These are phyloP conservation scores for Sphaerodactylus townsendi DNA, from an alignment of 2,113 vertebrate species.

Conservation along the genomic window DNA sequence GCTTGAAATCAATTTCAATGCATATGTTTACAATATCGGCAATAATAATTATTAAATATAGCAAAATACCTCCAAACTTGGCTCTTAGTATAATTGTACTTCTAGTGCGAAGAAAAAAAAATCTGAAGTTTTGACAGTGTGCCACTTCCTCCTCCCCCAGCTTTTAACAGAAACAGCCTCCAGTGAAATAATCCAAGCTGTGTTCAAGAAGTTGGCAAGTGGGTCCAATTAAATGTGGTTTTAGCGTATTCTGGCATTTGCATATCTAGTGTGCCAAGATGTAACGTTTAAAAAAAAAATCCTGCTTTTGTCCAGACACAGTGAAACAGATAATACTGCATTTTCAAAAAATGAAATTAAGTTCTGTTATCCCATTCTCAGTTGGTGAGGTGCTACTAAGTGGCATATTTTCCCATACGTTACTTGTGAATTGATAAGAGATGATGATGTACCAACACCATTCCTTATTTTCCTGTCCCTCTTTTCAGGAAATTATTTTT, in stretches of 20 bases:
- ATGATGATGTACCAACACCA: conserved; percentile 29
- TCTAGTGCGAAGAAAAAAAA: conserved; percentile 65
- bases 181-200: conserved; percentile 86
- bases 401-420: conserved; percentile 6
- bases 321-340: conserved; percentile 63
- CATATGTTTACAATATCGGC: conserved; percentile 83
- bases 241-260: conserved; percentile 86
- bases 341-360: conserved; percentile 21
- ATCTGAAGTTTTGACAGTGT: conserved; percentile 81
- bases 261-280: conserved; percentile 85
- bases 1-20: conserved; percentile 74
- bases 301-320: conserved; percentile 68
- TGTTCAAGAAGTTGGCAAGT: conserved; percentile 87
- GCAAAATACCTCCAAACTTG: conserved; percentile 85
- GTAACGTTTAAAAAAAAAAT: conserved; percentile 73
- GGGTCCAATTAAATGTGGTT: conserved; percentile 87
- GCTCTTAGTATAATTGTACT: conserved; percentile 79
- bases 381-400: conserved; percentile 39
- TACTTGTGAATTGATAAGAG: conserved; percentile 43
- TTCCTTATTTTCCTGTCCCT: conserved; percentile 40
- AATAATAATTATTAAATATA: conserved; percentile 86
- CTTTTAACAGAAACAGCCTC: conserved; percentile 85
- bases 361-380: conserved; percentile 32
- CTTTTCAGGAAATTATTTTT: conserved; percentile 36
- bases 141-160: conserved; percentile 83